These are phyloP conservation scores for Clarias macrocephalus DNA, from an alignment of 2,113 vertebrate species.

Conservation along the genomic window DNA sequence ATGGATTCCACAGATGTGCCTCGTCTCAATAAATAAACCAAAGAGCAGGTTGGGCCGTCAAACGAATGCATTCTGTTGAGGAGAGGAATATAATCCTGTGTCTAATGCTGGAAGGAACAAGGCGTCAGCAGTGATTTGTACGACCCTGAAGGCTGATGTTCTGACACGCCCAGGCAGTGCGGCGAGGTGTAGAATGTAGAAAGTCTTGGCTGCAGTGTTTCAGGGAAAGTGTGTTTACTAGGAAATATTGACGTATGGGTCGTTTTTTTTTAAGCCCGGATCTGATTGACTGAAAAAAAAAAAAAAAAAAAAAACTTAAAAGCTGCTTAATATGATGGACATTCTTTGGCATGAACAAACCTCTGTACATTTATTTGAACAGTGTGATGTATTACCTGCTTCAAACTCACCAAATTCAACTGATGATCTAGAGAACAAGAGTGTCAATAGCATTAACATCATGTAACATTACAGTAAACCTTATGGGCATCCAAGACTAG, in stretches of 20 bases:
- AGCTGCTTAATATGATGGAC: not conserved
- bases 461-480: too few species aligned
- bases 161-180: conserved; percentile 10
- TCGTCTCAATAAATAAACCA: not conserved
- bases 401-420: not conserved
- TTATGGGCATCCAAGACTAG: too few species aligned
- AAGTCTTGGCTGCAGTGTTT: not conserved
- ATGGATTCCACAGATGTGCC: not conserved
- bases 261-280: not conserved
- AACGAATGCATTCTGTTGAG: not conserved
- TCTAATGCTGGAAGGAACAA: conserved; percentile 11
- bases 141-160: conserved; percentile 23
- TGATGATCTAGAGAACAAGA: not conserved
- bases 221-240: not conserved
- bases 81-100: not conserved
- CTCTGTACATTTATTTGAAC: not conserved
- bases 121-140: conserved; percentile 4
- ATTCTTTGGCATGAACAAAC: not conserved
- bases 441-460: not conserved
- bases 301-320: too few species aligned
- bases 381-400: too few species aligned
- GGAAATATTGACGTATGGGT: not conserved
- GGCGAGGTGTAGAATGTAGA: not conserved
- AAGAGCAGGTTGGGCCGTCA: not conserved
- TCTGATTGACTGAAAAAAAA: too few species aligned